Evolutionary conservation across 2,797 vertebrate genomes (phyloP), one percentile per base, ranked within the genome.

Genomic region (Kryptopterus vitreolus): DNA sequence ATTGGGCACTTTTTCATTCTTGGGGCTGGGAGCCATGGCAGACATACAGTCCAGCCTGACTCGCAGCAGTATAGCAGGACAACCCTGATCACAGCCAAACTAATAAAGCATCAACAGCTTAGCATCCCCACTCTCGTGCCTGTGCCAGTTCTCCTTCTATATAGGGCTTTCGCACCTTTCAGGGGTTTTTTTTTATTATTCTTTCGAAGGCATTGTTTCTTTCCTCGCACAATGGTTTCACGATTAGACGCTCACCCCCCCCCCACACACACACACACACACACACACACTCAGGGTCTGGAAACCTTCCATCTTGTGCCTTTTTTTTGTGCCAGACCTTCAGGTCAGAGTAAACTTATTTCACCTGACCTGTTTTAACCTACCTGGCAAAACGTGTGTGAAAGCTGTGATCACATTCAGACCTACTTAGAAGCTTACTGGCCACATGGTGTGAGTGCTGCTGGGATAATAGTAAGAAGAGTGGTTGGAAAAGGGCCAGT

Each of bases 21-120:
- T 65, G 75, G 52, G 20, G 33, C 33, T 63, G 59, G 72, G 74
- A 77, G 63, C 52, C 81, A 78, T 24, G 10, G 24, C 82, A 82
- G 74, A 84, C 70, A 65, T 57, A 22, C 76, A 69, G 70, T 59
- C 70, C 80, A 69, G 62, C 58, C 55, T 66, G 50, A 63, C 68
- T 79, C 78, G 55, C 79, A 61, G 61, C 81, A 81, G 62, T 65
- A 55, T 53, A 79, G 58, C 78, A 78, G 61, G 59, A 78, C 61
- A 69, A 22, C 18, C 71, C 62, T 52, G 48, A 7, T 31, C 83
- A 43, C 72, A 82, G 83, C 55, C 59, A 69, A 57, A 79, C 81
- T 62, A 83, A 86, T 84, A 79, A 82, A 83, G 73, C 57, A 81
- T 86, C 43, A 74, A 35, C 69, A 78, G 68, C 43, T n/a, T 72